Evolutionary conservation across 2,888 invertebrate genomes (phyloP).

Genomic region (Reticulitermes lucifugus): DNA sequence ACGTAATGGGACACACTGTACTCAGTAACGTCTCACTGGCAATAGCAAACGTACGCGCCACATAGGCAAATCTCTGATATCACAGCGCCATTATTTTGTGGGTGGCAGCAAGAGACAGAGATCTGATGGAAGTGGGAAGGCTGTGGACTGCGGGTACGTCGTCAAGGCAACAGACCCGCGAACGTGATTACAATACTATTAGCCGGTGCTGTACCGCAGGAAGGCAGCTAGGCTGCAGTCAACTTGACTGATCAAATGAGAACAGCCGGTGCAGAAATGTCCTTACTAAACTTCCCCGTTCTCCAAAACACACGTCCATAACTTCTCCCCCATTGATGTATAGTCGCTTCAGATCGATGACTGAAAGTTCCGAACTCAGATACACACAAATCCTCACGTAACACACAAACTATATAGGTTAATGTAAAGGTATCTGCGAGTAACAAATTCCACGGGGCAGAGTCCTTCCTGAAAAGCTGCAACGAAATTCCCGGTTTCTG

Average conservation of each 20-base stretch:
- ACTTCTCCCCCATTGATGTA: too few species aligned
- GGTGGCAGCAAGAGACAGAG: neutral
- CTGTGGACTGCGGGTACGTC: neutral
- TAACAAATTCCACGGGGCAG: too few species aligned
- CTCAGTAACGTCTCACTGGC: neutral
- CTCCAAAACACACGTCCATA: too few species aligned
- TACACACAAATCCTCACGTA: too few species aligned
- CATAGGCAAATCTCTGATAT: neutral
- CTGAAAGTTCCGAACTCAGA: too few species aligned
- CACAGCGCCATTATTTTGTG: neutral
- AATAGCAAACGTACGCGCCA: neutral
- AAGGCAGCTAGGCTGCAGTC: neutral
- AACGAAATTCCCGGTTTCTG: too few species aligned
- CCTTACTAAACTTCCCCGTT: neutral
- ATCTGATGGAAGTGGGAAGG: neutral
- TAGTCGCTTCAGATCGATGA: too few species aligned
- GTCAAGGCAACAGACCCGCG: neutral
- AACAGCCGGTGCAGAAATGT: neutral
- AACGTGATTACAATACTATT: conserved; percentile 1
- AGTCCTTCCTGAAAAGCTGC: too few species aligned
- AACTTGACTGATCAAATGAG: neutral
- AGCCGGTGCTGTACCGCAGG: neutral
- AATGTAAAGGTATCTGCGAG: too few species aligned
- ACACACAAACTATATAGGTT: too few species aligned
- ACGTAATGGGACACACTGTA: neutral